Base-by-base conservation (phyloP, 2,113 vertebrate genomes). In the Cercocebus atys region DNA sequence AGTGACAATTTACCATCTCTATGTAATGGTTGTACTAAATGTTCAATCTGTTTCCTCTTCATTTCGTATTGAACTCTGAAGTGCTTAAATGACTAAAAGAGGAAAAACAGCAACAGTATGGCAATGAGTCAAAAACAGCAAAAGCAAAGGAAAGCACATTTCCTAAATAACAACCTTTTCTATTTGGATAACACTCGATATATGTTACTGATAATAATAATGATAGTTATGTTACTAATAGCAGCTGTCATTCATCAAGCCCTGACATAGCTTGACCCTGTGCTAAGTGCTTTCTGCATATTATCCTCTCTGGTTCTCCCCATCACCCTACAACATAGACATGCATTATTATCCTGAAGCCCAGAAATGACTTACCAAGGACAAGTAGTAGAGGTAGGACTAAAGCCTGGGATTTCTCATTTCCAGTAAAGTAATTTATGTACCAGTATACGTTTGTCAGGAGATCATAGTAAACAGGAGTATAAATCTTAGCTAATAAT, bases 1-100 rank as follows among this genome's bases (percentile, higher is more conserved):
- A 99, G 99, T 1, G 99, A 99, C 82, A 99, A 98, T 98, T 99
- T 99, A 2, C 99, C 99, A 6, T 99, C 99, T 97, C 99, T 99
- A 64, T 99, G 98, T 78, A 99, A 40, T 0, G 99, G 99, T 95
- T 99, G 99, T 13, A 99, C 98, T 96, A 99, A 98, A 23, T 98
- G 97, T 92, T 99, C 99, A 13, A 99, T 98, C 97, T 99, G 99
- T 96, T 99, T 99, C 97, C 98, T 99, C 98, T 99, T 99, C 73
- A 99, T 98, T 94, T 99, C 99, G 95, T 99, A 99, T 79, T 99
- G 99, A 40, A 99, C 99, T 98, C 99, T 99, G 98, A 99, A 99
- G 98, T 98, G 99, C 98, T 99, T 99, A 97, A 99, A 99, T 13
- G 99, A 99, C 99, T 99, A 94, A 14, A 97, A 95, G 95, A 96